Evolutionary conservation across 1,140 invertebrate genomes (phyloP).

Genomic region (Asobara japonica): DNA sequence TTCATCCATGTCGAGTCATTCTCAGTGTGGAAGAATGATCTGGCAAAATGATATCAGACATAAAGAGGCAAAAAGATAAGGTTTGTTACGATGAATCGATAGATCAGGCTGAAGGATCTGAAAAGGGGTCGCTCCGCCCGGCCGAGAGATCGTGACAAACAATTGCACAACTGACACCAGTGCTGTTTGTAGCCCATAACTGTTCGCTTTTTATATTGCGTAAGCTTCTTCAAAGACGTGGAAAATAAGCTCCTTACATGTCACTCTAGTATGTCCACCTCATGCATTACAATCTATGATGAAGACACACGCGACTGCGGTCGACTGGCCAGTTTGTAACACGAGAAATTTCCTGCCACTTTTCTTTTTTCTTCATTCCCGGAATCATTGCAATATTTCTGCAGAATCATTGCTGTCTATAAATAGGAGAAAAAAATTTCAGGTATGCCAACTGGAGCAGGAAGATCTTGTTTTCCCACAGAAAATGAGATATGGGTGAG

Average conservation of each 20-base stretch:
- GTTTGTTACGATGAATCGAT: background rate
- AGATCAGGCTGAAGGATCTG: slow-evolving; percentile 4
- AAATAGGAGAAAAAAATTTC: no score
- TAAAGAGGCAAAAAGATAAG: background rate
- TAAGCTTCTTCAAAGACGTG: slow-evolving; percentile 1
- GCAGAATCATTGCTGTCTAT: no score
- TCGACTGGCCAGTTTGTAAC: background rate
- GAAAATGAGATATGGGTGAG: no score
- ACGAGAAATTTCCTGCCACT: no score
- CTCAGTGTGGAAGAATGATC: background rate
- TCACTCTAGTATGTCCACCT: background rate
- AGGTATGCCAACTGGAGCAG: no score
- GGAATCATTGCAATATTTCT: no score
- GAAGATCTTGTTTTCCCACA: no score
- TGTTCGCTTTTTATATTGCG: background rate
- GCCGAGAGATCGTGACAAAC: slow-evolving; percentile 1
- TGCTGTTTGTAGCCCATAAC: background rate
- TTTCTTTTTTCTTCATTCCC: background rate
- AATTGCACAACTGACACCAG: slow-evolving; percentile 13
- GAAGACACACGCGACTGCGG: background rate
- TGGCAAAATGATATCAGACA: background rate
- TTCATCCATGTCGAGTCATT: background rate
- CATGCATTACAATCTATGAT: background rate
- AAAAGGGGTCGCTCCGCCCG: background rate
- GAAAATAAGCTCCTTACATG: slow-evolving; percentile 7